Base-by-base conservation (phyloP, 2,888 invertebrate genomes). In the Amphipyra berbera region DNA sequence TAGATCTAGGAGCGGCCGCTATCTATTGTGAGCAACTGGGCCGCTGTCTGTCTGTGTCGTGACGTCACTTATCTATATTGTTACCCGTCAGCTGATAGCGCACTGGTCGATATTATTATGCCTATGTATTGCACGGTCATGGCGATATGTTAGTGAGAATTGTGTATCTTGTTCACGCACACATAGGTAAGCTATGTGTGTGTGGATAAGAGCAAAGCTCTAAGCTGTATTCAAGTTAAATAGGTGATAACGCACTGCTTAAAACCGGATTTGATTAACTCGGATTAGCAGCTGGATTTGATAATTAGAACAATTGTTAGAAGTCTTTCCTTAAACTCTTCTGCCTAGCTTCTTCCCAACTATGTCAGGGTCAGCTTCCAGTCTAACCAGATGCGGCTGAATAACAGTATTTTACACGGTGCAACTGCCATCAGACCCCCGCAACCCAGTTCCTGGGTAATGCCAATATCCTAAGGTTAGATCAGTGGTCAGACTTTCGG, bases 1-100 rank as follows among this genome's bases (percentile, higher is more conserved):
- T 58, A 54, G 62, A 46, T 44, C 35, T 63, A 66, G 64, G 52
- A 68, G 60, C 52, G 70, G 49, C 44, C 58, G 49, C 68, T 73
- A 48, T 58, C 60, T 68, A 78, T 81, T 80, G 82, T 78, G 48
- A 67, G 59, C 57, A 76, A 77, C 73, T 78, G 56, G 76, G 75
- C 49, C 78, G 53, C 8, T 30, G 56, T 49, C 10, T 33, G 56
- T 15, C 38, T 46, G 41, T n/a, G 9, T 21, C 37, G 54, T 73
- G 68, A 73, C 68, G 67, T 71, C 70, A 75, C 59, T 21, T 52
- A 58, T 60, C 61, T 37, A 58, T 46, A 63, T 50, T 64, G 67
- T 63, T 6, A 15, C 44, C 47, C 57, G 58, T 50, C 76, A 64
- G 56, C 76, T 64, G 71, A 63, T 71, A 49, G 41, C 50, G 49